Conservation (phyloP, 2,797 vertebrate genomes). For the Coilia nasus region DNA sequence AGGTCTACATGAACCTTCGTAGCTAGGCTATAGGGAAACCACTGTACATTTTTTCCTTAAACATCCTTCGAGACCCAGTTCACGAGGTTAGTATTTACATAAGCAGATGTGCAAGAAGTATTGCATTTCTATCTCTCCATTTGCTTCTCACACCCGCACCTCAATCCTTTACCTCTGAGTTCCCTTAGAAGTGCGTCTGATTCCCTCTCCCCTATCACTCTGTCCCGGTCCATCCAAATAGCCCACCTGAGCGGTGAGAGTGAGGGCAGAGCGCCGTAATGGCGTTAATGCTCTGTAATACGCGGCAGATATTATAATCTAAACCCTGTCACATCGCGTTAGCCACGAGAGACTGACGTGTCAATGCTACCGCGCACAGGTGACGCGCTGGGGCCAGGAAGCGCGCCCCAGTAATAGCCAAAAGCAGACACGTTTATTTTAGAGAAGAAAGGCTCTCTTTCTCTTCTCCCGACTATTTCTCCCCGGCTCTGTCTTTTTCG, state of each 20-base stretch:
- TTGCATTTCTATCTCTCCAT: constrained; percentile 66
- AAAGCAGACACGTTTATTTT: constrained; percentile 77
- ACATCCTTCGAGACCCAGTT: neutral
- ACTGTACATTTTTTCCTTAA: too few relatives aligned
- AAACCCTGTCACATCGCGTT: constrained; percentile 84
- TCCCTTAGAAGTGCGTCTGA: constrained; percentile 47
- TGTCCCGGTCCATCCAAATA: constrained; percentile 52
- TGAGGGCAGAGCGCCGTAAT: constrained; percentile 70
- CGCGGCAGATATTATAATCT: constrained; percentile 86
- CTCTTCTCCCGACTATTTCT: constrained; percentile 38
- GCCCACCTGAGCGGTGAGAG: constrained; percentile 72
- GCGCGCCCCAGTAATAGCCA: constrained; percentile 75
- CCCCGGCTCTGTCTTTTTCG: neutral
- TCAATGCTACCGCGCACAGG: constrained; percentile 79
- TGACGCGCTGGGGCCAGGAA: constrained; percentile 73
- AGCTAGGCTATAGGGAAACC: neutral
- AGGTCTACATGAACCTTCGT: neutral
- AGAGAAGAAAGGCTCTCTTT: constrained; percentile 63
- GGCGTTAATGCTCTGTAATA: constrained; percentile 81
- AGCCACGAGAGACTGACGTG: constrained; percentile 79
- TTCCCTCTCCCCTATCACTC: constrained; percentile 66
- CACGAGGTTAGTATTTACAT: neutral
- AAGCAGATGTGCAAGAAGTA: constrained; percentile 48
- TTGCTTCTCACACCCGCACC: constrained; percentile 53
- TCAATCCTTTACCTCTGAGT: constrained; percentile 41